phyloP scores from a whole-genome alignment of 2,797 vertebrate species.

The Channallabes apus region DNA sequence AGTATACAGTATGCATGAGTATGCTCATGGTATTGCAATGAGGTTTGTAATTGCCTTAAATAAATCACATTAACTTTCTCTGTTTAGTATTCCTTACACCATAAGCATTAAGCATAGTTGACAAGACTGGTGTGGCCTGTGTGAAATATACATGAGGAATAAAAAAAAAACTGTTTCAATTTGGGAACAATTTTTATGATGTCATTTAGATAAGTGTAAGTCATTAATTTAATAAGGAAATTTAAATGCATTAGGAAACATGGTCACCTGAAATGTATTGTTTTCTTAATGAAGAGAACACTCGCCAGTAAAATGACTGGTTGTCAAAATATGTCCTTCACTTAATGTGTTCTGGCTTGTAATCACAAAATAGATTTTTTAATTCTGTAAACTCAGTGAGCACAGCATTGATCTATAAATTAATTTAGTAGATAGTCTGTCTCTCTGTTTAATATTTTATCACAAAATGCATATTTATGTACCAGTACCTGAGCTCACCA shows the following conservation, averaged over 20 bases:
- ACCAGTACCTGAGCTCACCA: neutral
- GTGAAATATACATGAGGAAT: neutral
- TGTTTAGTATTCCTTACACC: neutral
- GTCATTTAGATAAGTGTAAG: neutral
- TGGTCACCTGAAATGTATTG: neutral
- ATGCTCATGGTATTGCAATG: neutral
- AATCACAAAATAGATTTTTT: neutral
- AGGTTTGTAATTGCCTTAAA: neutral
- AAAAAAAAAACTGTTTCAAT: neutral
- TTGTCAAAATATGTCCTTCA: conserved; percentile 10
- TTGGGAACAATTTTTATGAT: neutral
- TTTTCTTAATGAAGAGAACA: neutral
- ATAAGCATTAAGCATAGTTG: neutral
- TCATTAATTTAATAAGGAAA: conserved; percentile 3
- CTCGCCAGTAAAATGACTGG: conserved; percentile 5
- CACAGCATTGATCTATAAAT: conserved; percentile 18
- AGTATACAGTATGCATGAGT: too few species aligned
- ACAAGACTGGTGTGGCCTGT: neutral
- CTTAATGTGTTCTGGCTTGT: conserved; percentile 12
- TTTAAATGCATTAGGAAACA: neutral
- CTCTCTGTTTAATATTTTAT: neutral
- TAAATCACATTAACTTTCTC: neutral
- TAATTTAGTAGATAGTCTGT: neutral
- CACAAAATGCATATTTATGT: neutral
- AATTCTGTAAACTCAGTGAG: neutral